phyloP scores from a whole-genome alignment of 1,140 invertebrate genomes.

The Xylocopa sonorina region DNA sequence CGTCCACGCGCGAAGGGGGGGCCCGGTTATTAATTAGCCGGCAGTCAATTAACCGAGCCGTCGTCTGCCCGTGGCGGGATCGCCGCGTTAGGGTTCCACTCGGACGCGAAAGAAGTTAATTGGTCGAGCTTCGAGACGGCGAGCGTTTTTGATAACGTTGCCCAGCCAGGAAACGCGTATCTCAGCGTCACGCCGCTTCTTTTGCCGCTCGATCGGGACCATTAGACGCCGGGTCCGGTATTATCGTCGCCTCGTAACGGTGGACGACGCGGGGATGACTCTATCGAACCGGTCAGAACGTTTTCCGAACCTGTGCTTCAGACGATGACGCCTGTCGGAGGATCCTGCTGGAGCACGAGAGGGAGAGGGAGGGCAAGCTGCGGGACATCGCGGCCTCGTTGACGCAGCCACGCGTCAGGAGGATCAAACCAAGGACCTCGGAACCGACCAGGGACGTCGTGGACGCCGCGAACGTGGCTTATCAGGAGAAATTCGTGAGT shows the following conservation, averaged over 20 bases:
- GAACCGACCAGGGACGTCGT: constrained; percentile 81
- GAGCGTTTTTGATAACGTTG: constrained; percentile 69
- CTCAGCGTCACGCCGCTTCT: background rate
- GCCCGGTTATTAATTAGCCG: constrained; percentile 60
- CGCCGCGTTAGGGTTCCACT: constrained; percentile 16
- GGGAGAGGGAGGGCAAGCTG: constrained; percentile 85
- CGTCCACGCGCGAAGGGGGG: constrained; percentile 10
- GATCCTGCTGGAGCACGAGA: constrained; percentile 83
- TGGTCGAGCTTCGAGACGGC: constrained; percentile 58
- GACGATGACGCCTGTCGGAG: constrained; percentile 79
- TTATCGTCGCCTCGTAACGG: constrained; percentile 1
- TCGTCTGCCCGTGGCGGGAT: constrained; percentile 17
- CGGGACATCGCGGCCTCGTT: constrained; percentile 89
- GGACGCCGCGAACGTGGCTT: constrained; percentile 73
- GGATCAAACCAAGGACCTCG: constrained; percentile 77
- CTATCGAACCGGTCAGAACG: constrained; percentile 10
- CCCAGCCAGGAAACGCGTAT: background rate
- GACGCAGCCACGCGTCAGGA: constrained; percentile 83
- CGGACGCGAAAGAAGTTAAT: constrained; percentile 71
- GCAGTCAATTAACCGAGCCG: constrained; percentile 54
- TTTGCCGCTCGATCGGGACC: background rate
- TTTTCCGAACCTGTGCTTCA: constrained; percentile 39
- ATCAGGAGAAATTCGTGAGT: constrained; percentile 81
- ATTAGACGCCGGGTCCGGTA: background rate
- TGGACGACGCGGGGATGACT: background rate